Evolutionary conservation across 2,113 vertebrate genomes (phyloP).

Genomic region (Agapornis roseicollis): DNA sequence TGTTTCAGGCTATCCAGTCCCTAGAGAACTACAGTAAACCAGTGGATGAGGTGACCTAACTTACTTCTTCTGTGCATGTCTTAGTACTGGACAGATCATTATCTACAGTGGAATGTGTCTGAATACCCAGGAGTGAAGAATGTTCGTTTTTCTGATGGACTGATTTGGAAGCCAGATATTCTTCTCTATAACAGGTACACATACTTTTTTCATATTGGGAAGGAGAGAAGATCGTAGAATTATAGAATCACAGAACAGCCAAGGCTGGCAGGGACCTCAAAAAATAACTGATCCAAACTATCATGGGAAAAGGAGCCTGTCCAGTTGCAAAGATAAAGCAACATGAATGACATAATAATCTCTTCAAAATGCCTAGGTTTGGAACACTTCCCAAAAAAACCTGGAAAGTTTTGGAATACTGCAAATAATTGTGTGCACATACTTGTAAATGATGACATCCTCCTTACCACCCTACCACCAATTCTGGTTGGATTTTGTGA

Average conservation of each 20-base stretch:
- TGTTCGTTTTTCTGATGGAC: slow-evolving; percentile 86
- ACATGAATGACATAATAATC: not conserved
- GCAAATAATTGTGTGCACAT: not conserved
- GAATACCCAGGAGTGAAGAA: slow-evolving; percentile 88
- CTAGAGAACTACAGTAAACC: not conserved
- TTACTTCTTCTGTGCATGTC: slow-evolving; percentile 24
- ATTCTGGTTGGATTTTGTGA: not conserved
- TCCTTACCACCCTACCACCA: not conserved
- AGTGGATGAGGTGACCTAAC: not conserved
- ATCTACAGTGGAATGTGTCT: slow-evolving; percentile 87
- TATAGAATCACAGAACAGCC: not conserved
- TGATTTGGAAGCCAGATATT: slow-evolving; percentile 96
- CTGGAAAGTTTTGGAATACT: not conserved
- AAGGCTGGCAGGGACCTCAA: not conserved
- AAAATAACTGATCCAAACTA: not conserved
- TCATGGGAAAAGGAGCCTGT: not conserved
- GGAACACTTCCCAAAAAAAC: not conserved
- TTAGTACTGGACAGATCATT: slow-evolving; percentile 89
- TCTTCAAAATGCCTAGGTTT: not conserved
- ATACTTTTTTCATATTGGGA: not conserved
- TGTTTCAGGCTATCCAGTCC: not conserved
- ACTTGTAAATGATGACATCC: not conserved
- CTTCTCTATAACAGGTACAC: slow-evolving; percentile 96
- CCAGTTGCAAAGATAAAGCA: not conserved
- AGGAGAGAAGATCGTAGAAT: not conserved